Base-by-base conservation (phyloP, 2,797 vertebrate species). In the Pseudochaenichthys georgianus region DNA sequence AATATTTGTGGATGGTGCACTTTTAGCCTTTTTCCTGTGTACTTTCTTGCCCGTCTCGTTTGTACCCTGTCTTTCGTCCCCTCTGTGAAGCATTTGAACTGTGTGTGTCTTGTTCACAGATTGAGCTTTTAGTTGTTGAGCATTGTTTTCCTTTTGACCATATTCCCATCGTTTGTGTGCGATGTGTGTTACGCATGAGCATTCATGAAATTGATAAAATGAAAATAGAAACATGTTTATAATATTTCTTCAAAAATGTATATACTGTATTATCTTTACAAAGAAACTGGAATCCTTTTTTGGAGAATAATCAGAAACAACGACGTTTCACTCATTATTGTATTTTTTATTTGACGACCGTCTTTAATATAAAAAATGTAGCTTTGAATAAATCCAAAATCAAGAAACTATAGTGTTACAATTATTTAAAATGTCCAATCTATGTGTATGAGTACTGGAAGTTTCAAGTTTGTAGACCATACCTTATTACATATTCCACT, bases 31-130 rank as follows among this genome's bases (percentile, higher is more conserved):
- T 73, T 66, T 45, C 17, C 11, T n/a, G 19, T 54, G 46, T n/a
- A 38, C 13, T 61, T 10, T 69, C 13, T 23, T 28, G 11, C 64
- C 28, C 2, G 2, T 68, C 21, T 67, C 0, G 0, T 80, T 73
- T 23, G 34, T 70, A 74, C 70, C 48, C 53, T 53, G 66, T 51
- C 64, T 65, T 38, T 31, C 54, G 13, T 41, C 9, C 8, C 12
- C 21, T 28, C 17, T 66, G 48, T 16, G n/a, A 47, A 60, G 8
- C 17, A 2, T 59, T 58, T 43, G 1, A 46, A 43, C 12, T 53
- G 28, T 58, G 16, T 41, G 9, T 48, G 54, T 59, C 52, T 64
- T 46, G 10, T 52, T 28, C 41, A 38, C 45, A 43, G 16, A 43
- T 19, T 64, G 58, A 48, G n/a, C 1, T 4, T 53, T 72, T 48